Conservation (phyloP, 2,797 vertebrate genomes). For the Halcyon leucocephala region DNA sequence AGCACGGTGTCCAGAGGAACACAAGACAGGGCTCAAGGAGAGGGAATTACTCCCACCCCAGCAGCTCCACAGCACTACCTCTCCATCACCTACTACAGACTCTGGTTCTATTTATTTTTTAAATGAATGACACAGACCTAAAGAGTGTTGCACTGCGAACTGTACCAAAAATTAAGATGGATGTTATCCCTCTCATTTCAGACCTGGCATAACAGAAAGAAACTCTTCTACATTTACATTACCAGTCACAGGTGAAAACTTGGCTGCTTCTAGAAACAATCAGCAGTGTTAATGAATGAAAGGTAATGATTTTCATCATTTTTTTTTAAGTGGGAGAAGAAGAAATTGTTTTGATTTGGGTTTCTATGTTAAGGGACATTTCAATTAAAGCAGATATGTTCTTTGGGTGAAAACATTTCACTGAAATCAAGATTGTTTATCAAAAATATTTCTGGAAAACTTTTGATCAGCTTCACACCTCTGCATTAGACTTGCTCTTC, state of each 20-base stretch:
- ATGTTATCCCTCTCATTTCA: background rate
- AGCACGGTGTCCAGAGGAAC: background rate
- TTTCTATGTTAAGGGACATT: background rate
- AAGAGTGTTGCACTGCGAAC: background rate
- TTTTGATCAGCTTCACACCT: background rate
- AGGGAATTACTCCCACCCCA: background rate
- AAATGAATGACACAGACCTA: background rate
- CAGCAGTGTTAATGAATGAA: background rate
- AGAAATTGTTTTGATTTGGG: background rate
- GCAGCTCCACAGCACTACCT: background rate
- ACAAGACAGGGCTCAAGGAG: background rate
- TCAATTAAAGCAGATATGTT: background rate
- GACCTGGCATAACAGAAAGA: background rate
- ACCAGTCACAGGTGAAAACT: background rate
- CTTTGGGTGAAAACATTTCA: background rate
- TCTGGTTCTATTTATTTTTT: background rate
- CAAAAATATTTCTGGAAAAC: background rate
- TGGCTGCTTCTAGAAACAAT: background rate
- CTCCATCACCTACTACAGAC: background rate
- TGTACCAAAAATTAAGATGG: background rate
- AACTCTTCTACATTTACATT: background rate
- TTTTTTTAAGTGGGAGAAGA: background rate
- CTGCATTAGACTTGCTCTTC: background rate
- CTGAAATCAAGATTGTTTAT: background rate
- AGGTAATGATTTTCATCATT: background rate